A percentile compares a stretch with the other conserved stretches of the same genome.
These are phyloP conservation scores for Zosterops borbonicus DNA, from an alignment of 2,113 vertebrate genomes.

Conservation along the genomic window DNA sequence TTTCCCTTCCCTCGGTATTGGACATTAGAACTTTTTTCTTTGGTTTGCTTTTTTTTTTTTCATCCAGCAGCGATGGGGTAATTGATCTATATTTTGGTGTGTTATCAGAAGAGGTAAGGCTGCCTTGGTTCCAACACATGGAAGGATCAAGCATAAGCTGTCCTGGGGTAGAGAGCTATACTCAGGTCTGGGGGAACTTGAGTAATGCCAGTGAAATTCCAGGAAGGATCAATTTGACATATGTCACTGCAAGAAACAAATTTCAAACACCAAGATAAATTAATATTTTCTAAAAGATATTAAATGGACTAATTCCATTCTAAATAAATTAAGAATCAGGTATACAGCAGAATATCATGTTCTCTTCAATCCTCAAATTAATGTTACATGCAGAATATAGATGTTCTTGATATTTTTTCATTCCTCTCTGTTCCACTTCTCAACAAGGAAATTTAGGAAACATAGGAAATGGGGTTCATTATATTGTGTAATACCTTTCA, in stretches of 20 bases:
- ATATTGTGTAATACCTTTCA: neutral
- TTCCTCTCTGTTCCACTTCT: neutral
- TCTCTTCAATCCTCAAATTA: neutral
- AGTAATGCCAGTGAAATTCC: neutral
- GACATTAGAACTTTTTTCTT: neutral
- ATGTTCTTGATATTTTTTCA: neutral
- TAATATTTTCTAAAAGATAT: neutral
- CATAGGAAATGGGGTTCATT: constrained; percentile 33
- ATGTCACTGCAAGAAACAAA: neutral
- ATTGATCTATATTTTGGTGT: neutral
- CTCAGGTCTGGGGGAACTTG: neutral
- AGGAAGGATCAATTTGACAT: neutral
- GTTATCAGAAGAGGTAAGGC: neutral
- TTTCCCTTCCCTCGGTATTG: neutral
- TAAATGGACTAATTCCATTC: constrained; percentile 3
- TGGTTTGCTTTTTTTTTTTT: neutral
- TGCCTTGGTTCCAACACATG: neutral
- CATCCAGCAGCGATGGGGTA: neutral
- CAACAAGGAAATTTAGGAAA: constrained; percentile 19
- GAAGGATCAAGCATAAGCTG: neutral
- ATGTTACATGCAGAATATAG: neutral
- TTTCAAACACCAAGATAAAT: neutral
- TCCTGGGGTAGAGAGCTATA: neutral
- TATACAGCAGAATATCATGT: neutral
- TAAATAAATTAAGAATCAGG: neutral